Conservation (phyloP, 2,113 vertebrate genomes). For the Isichthys henryi region DNA sequence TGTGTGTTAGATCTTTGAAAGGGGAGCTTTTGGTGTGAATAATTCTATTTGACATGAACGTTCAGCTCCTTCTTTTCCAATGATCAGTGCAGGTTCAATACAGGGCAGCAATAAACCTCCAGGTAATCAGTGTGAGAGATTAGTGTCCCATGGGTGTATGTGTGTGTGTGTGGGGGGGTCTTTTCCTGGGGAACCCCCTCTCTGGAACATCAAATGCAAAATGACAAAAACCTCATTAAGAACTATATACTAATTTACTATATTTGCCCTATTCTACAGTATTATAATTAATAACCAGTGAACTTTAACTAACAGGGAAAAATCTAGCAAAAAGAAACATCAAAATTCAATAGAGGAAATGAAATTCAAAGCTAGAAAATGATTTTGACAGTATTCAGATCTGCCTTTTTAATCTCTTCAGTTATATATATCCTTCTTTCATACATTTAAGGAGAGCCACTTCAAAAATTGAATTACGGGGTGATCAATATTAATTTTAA, state of each 20-base stretch:
- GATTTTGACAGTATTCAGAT: not conserved
- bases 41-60: not conserved
- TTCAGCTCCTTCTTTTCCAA: not conserved
- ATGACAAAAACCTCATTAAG: not conserved
- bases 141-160: not conserved
- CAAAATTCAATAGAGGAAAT: not conserved
- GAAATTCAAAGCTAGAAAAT: slow-evolving; percentile 3
- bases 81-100: not conserved
- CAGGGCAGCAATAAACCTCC: not conserved
- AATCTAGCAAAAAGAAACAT: not conserved
- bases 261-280: not conserved
- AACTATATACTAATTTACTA: too few relatives aligned
- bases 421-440: not conserved
- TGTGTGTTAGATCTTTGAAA: not conserved
- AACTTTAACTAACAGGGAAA: not conserved
- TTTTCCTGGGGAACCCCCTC: not conserved
- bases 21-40: not conserved
- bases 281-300: not conserved
- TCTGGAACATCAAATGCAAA: not conserved
- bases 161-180: not conserved
- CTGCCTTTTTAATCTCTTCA: not conserved
- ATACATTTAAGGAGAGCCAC: not conserved
- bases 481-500: not conserved
- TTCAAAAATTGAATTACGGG: not conserved
- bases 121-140: not conserved